phyloP scores from a whole-genome alignment of 2,888 invertebrate species.

The Scaptodrosophila latifasciaeformis region DNA sequence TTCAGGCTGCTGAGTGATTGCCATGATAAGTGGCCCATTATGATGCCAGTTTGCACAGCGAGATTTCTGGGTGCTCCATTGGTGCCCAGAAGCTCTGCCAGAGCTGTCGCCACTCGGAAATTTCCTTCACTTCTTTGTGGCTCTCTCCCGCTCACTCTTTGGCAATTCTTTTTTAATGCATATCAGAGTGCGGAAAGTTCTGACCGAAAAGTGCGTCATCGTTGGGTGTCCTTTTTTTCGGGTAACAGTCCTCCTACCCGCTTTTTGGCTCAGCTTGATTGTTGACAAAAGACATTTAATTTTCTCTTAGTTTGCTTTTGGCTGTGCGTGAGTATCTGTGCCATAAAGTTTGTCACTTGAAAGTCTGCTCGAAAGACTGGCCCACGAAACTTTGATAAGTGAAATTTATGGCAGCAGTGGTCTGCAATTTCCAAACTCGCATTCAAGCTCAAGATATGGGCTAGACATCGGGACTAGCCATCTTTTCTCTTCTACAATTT shows the following conservation, averaged over 20 bases:
- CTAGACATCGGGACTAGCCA: no score
- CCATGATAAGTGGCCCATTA: constrained; percentile 70
- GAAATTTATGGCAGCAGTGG: constrained; percentile 60
- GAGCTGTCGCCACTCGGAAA: constrained; percentile 8
- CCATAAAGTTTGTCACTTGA: constrained; percentile 52
- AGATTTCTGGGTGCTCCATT: constrained; percentile 63
- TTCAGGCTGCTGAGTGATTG: constrained; percentile 57
- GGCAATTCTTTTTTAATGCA: constrained; percentile 54
- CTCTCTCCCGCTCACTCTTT: not conserved
- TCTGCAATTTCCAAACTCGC: not conserved
- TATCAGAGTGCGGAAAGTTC: constrained; percentile 60
- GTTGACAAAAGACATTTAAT: constrained; percentile 66
- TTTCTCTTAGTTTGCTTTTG: constrained; percentile 55
- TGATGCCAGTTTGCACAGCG: constrained; percentile 68
- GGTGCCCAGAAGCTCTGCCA: constrained; percentile 30
- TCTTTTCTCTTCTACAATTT: constrained; percentile 6
- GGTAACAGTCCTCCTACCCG: constrained; percentile 6
- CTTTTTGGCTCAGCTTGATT: constrained; percentile 33
- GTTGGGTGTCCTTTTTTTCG: constrained; percentile 14
- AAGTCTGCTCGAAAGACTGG: constrained; percentile 29
- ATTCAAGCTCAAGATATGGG: no score
- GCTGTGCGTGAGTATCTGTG: constrained; percentile 41
- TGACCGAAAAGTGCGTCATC: constrained; percentile 59
- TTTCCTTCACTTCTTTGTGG: not conserved
- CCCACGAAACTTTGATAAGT: constrained; percentile 57